Percentiles rank a stretch among this genome's conserved stretches.
Evolutionary conservation across 1,140 invertebrate species (phyloP).

Genomic region (Drosophila ficusphila): DNA sequence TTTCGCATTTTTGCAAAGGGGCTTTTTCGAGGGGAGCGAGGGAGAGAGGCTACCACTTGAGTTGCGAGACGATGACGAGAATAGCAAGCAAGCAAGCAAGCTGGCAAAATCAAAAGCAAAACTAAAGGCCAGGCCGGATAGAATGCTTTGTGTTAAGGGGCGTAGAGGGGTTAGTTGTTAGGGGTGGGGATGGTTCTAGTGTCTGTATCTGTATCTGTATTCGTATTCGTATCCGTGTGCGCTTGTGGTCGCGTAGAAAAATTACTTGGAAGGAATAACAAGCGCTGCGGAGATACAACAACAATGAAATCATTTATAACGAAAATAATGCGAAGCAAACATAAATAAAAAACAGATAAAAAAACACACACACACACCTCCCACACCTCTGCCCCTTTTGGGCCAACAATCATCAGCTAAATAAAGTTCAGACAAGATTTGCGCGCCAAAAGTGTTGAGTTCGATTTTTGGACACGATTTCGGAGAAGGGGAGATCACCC

Average conservation of each 20-base stretch:
- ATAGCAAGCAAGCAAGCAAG: slow-evolving; percentile 63
- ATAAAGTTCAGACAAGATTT: slow-evolving; percentile 46
- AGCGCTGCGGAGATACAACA: slow-evolving; percentile 56
- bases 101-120: slow-evolving; percentile 37
- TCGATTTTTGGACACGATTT: slow-evolving; percentile 36
- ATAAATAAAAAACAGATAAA: slow-evolving; percentile 20
- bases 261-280: slow-evolving; percentile 73
- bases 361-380: slow-evolving; percentile 2
- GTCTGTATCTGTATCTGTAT: slow-evolving; percentile 20
- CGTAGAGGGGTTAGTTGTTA: background rate
- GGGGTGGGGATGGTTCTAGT: slow-evolving; percentile 61
- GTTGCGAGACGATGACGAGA: slow-evolving; percentile 75
- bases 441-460: slow-evolving; percentile 46
- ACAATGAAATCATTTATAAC: slow-evolving; percentile 78
- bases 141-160: slow-evolving; percentile 52
- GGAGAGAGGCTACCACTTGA: slow-evolving; percentile 39
- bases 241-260: slow-evolving; percentile 69
- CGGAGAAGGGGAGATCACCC: slow-evolving; percentile 19
- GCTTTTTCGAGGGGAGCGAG: slow-evolving; percentile 6
- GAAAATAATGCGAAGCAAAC: slow-evolving; percentile 46
- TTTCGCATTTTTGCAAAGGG: slow-evolving; percentile 28
- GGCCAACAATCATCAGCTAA: slow-evolving; percentile 6
- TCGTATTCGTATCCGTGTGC: slow-evolving; percentile 5
- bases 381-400: background rate
- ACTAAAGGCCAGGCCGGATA: slow-evolving; percentile 59